Evolutionary conservation across 2,113 vertebrate genomes (phyloP).

Genomic region (Pelecanoides urinatrix): DNA sequence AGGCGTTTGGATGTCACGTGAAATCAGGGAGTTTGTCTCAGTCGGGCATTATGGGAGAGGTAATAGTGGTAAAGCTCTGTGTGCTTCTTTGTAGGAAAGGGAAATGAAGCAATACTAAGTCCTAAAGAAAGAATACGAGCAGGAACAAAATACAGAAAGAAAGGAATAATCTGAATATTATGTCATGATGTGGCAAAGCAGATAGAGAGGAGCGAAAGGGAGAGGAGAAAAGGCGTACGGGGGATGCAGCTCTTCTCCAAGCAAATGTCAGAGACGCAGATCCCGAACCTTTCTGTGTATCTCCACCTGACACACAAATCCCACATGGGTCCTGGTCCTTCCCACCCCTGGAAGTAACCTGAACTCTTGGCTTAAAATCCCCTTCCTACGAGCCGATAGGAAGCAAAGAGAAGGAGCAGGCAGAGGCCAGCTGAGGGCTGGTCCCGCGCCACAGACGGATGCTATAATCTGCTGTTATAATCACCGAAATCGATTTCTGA

Average conservation of each 20-base stretch:
- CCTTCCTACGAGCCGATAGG: not conserved
- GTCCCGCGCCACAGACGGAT: fast-evolving
- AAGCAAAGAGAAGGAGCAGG: not conserved
- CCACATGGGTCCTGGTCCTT: not conserved
- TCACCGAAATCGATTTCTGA: constrained; percentile 38
- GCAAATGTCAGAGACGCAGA: not conserved
- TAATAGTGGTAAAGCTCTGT: not conserved
- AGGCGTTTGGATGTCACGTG: not conserved
- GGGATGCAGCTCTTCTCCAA: not conserved
- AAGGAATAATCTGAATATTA: not conserved
- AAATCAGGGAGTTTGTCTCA: not conserved
- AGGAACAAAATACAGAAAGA: not conserved
- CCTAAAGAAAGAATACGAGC: not conserved
- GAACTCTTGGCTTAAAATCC: not conserved
- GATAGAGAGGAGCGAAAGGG: not conserved
- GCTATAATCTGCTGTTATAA: not conserved
- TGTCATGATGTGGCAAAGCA: not conserved
- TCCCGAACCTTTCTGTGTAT: not conserved
- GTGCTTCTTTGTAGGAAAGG: not conserved
- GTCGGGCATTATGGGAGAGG: not conserved
- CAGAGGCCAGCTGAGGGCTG: not conserved
- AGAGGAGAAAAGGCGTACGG: not conserved
- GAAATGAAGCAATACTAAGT: not conserved
- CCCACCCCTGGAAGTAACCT: not conserved
- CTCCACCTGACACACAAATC: not conserved